Base-by-base conservation (phyloP, 2,797 vertebrate genomes). In the Vespertilio murinus region DNA sequence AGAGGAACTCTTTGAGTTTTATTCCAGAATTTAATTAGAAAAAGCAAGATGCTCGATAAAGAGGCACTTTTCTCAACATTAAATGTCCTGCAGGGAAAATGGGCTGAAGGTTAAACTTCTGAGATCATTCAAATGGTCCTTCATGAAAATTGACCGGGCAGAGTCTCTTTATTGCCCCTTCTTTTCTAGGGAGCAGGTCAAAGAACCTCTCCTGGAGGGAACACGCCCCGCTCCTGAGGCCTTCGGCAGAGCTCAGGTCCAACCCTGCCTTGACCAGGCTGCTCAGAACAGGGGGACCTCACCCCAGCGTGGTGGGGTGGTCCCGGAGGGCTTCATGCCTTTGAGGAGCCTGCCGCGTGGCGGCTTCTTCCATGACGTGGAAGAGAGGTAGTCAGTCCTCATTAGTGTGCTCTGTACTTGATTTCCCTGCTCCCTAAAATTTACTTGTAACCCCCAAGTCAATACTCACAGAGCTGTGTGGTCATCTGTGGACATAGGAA, bases 1-100 rank as follows among this genome's bases (percentile, higher is more conserved):
- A 61, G 47, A 89, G 49, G 23, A 42, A 20, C 70, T 83, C 45
- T 88, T 64, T 67, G 61, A n/a, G 35, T 67, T 33, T 74, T 89
- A 54, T 88, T 84, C 40, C 49, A 88, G 86, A 92, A 52, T 93
- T 95, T 90, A 93, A 82, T 90, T 92, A 92, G 94, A 92, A 93
- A 83, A 94, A 52, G n/a, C 67, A 92, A 91, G 78, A 87, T 78
- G 33, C 56, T 78, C 52, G 42, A 79, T 23, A 90, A 94, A 71
- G 49, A 90, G 18, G 22, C 40, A 33, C 33, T 91, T 64, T 47
- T 88, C 45, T 95, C 38, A 40, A 54, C 25, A 90, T 65, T 94
- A 70, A 91, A 59, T 91, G n/a, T 45, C 23, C 30, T 91, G n/a
- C 14, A 77, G 88, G 80, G 70, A 61, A 89, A 87, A 71, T 61